These are phyloP conservation scores for Rhingia campestris DNA, from an alignment of 2,888 invertebrate genomes.

Conservation along the genomic window DNA sequence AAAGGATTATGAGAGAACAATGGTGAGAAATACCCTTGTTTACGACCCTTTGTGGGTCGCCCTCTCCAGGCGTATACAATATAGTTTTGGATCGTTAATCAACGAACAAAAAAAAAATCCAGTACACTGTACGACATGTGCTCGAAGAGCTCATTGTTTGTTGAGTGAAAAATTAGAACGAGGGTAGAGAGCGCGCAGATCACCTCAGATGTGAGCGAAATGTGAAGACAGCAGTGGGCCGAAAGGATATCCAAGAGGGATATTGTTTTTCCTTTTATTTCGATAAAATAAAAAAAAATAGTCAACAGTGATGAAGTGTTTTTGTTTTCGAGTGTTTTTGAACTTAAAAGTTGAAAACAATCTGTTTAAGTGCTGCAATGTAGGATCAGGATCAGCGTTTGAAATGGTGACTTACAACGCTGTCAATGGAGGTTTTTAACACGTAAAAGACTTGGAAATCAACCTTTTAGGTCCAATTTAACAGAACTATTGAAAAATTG, in stretches of 20 bases:
- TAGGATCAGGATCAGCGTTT: too few relatives aligned
- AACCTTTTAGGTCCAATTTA: too few relatives aligned
- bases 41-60: slow-evolving; percentile 24
- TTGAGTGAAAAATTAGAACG: slow-evolving; percentile 17
- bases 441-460: too few relatives aligned
- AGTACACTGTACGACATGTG: slow-evolving; percentile 18
- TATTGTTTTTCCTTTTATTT: slow-evolving; percentile 4
- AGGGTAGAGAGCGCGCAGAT: slow-evolving; percentile 20
- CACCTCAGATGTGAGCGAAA: slow-evolving; percentile 12
- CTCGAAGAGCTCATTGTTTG: slow-evolving; percentile 31
- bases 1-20: slow-evolving; percentile 24
- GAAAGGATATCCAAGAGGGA: neutral
- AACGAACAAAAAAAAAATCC: slow-evolving; percentile 8
- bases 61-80: slow-evolving; percentile 22
- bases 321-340: too few relatives aligned
- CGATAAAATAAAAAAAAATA: neutral
- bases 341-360: too few relatives aligned
- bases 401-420: too few relatives aligned
- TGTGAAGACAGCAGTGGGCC: neutral
- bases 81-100: slow-evolving; percentile 37
- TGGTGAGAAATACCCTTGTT: slow-evolving; percentile 21
- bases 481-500: too few relatives aligned
- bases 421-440: too few relatives aligned
- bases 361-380: too few relatives aligned
- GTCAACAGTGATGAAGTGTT: neutral